Conservation (phyloP, 1,140 invertebrate genomes). For the Drosophila rhopaloa region DNA sequence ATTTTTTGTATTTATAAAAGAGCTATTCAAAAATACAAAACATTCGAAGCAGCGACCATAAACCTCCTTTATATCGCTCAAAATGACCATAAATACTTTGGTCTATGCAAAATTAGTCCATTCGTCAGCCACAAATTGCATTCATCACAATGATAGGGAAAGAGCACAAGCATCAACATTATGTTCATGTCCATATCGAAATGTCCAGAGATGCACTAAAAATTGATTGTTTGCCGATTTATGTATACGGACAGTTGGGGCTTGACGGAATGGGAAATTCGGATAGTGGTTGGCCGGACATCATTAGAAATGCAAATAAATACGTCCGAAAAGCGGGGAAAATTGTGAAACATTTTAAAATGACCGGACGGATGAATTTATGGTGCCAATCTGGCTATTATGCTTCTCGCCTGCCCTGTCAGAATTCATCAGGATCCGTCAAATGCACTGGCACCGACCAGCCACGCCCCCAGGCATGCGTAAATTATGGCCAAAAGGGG, state of each 20-base stretch:
- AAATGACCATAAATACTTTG: neutral
- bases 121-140: slow-evolving; percentile 48
- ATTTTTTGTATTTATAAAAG: too few relatives aligned
- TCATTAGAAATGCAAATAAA: slow-evolving; percentile 75
- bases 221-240: slow-evolving; percentile 50
- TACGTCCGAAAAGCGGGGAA: slow-evolving; percentile 26
- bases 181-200: slow-evolving; percentile 38
- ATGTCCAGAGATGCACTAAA: slow-evolving; percentile 16
- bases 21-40: neutral
- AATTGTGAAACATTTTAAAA: slow-evolving; percentile 49
- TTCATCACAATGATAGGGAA: slow-evolving; percentile 49
- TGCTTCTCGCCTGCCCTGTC: slow-evolving; percentile 33
- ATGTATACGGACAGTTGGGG: slow-evolving; percentile 20
- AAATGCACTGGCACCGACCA: slow-evolving; percentile 38
- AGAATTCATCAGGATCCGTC: slow-evolving; percentile 70
- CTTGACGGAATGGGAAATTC: neutral
- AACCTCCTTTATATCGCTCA: neutral
- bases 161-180: slow-evolving; percentile 31
- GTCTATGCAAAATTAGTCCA: slow-evolving; percentile 46
- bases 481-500: slow-evolving; percentile 66
- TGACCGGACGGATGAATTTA: slow-evolving; percentile 47
- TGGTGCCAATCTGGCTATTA: slow-evolving; percentile 16
- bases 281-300: slow-evolving; percentile 17
- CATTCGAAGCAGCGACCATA: neutral
- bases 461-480: slow-evolving; percentile 43